Evolutionary conservation across 2,113 vertebrate genomes (phyloP).

Genomic region (Rhineura floridana): DNA sequence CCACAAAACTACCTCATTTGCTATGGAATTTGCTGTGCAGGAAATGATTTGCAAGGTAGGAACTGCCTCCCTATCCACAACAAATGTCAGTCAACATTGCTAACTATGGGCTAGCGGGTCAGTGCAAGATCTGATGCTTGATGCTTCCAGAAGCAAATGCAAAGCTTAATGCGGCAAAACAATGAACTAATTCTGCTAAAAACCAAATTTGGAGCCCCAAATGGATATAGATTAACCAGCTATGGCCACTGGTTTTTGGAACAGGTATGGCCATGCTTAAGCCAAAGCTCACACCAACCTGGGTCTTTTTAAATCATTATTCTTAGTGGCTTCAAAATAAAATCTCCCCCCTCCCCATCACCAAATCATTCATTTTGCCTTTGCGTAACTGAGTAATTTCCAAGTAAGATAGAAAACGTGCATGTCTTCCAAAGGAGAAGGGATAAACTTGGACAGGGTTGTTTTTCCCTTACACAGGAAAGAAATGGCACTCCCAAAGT

Average conservation of each 20-base stretch:
- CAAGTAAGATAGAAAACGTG: constrained; percentile 68
- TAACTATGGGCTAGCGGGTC: neutral
- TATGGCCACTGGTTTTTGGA: constrained; percentile 30
- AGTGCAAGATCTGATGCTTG: neutral
- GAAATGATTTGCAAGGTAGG: neutral
- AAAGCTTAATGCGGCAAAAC: neutral
- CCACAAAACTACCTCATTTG: neutral
- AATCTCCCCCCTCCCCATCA: constrained; percentile 42
- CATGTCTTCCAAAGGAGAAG: neutral
- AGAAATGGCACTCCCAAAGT: constrained; percentile 47
- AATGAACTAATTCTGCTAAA: neutral
- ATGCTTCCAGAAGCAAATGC: constrained; percentile 1
- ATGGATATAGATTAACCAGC: neutral
- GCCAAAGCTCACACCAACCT: constrained; percentile 11
- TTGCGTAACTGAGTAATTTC: constrained; percentile 58
- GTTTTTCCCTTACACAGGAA: constrained; percentile 44
- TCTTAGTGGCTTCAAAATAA: constrained; percentile 1
- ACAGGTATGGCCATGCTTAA: constrained; percentile 47
- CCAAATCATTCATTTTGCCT: constrained; percentile 55
- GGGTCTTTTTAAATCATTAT: constrained; percentile 6
- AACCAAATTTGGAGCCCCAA: neutral
- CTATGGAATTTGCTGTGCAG: neutral
- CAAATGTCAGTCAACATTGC: neutral
- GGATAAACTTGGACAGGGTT: constrained; percentile 41
- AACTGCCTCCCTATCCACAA: neutral